A percentile compares a stretch with the other conserved stretches of the same genome.
phyloP scores from a whole-genome alignment of 2,113 vertebrate genomes.

The Siphamia tubifer region DNA sequence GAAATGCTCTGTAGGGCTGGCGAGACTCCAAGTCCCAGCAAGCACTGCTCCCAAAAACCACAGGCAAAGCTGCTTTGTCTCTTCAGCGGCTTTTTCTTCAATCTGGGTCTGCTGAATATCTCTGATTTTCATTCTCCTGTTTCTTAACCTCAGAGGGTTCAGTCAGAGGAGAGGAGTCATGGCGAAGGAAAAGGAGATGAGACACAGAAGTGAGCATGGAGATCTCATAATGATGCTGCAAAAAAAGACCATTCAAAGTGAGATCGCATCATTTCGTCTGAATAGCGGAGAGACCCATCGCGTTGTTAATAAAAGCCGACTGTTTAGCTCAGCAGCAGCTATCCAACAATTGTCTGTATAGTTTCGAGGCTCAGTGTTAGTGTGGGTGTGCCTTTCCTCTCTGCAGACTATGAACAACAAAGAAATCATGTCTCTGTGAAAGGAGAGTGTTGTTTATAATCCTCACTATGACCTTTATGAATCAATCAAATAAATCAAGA shows the following conservation, averaged over 20 bases:
- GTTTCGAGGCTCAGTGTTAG: slow-evolving; percentile 24
- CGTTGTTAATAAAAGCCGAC: slow-evolving; percentile 38
- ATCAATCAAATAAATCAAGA: not conserved
- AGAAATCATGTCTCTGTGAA: slow-evolving; percentile 42
- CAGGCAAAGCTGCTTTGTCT: slow-evolving; percentile 42
- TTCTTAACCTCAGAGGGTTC: not conserved
- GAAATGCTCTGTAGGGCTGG: slow-evolving; percentile 15
- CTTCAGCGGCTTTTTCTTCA: slow-evolving; percentile 12
- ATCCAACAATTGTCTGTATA: slow-evolving; percentile 15
- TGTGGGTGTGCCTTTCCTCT: slow-evolving; percentile 28
- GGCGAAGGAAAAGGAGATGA: not conserved
- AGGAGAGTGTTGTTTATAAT: slow-evolving; percentile 17
- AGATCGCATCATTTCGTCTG: slow-evolving; percentile 54
- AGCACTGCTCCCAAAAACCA: slow-evolving; percentile 27
- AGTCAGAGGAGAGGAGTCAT: not conserved
- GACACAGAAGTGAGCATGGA: not conserved
- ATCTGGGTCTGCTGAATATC: slow-evolving; percentile 11
- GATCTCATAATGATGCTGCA: slow-evolving; percentile 25
- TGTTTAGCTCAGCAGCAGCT: slow-evolving; percentile 35
- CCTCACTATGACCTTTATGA: slow-evolving; percentile 25
- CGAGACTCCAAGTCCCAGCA: slow-evolving; percentile 42
- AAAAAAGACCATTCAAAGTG: slow-evolving; percentile 28
- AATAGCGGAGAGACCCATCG: slow-evolving; percentile 9
- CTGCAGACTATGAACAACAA: slow-evolving; percentile 34
- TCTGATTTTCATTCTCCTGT: slow-evolving; percentile 17